Base-by-base conservation (phyloP, 2,113 vertebrate genomes). In the Perca flavescens region DNA sequence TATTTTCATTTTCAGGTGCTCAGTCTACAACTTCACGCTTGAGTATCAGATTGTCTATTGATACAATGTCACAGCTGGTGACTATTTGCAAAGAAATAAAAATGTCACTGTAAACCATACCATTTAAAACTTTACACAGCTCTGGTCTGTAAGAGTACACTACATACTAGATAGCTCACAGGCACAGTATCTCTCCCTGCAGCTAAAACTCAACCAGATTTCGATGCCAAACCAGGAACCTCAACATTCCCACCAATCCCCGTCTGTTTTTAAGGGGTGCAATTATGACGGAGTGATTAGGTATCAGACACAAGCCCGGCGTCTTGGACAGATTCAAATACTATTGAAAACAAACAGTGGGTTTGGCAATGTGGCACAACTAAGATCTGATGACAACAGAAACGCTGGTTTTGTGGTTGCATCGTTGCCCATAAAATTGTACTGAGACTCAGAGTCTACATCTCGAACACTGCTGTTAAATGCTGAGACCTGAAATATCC, bases 221-320 rank as follows among this genome's bases (percentile, higher is more conserved):
- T 54, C 3, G 22, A 87, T 69, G 89, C 88, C 93, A 93, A 94
- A 91, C 89, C 79, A 81, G 91, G 85, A 92, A 46, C 52, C 28
- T 65, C 12, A 70, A 69, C 64, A 73, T 83, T 65, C 66, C 73
- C 65, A 53, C 31, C 77, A 76, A 74, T 60, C 52, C 64, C 65
- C 11, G n/a, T 77, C 46, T 47, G 47, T 46, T 63, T 66, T 82
- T 54, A 25, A 81, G 40, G 72, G 56, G 50, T 71, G 21, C 25
- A 83, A 77, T 75, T 83, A 76, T 67, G 46, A 43, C 3, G 6
- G 43, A 66, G 73, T 25, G 31, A 65, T 68, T 21, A 21, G 22
- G 36, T 70, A 79, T 66, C 57, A 75, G 58, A 79, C 46, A 70
- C 49, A 76, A 75, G 58, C 67, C 49, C 4, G 36, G 64, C 28